A percentile compares a stretch with the other conserved stretches of the same genome.
These are phyloP conservation scores for Tachypleus tridentatus DNA, from an alignment of 1,140 invertebrate species.

Conservation along the genomic window DNA sequence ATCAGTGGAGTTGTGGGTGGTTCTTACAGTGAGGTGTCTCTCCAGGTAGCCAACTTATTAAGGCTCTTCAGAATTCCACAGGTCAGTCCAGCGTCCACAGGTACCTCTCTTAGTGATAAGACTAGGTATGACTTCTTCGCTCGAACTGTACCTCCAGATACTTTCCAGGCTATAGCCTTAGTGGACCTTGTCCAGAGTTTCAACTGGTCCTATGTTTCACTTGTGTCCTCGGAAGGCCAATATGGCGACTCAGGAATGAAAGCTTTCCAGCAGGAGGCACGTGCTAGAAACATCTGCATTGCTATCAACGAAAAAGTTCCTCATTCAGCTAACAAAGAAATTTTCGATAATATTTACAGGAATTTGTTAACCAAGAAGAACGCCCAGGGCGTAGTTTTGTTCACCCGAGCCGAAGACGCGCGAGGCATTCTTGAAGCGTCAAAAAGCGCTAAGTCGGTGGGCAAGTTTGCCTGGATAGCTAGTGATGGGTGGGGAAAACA, in stretches of 20 bases:
- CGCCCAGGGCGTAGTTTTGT: conserved; percentile 52
- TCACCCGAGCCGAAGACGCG: conserved; percentile 54
- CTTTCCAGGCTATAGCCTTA: conserved; percentile 43
- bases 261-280: conserved; percentile 53
- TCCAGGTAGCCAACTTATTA: conserved; percentile 54
- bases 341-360: conserved; percentile 48
- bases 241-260: conserved; percentile 48
- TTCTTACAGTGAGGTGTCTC: conserved; percentile 56
- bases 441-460: conserved; percentile 24
- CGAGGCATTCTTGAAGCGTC: conserved; percentile 36
- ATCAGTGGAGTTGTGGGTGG: conserved; percentile 48
- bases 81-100: conserved; percentile 45
- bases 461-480: conserved; percentile 44
- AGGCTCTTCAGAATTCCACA: conserved; percentile 46
- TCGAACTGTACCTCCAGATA: conserved; percentile 40
- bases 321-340: conserved; percentile 41
- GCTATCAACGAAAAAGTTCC: conserved; percentile 56
- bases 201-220: conserved; percentile 50
- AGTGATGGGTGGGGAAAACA: conserved; percentile 67
- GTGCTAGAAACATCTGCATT: conserved; percentile 55
- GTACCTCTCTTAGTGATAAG: conserved; percentile 46
- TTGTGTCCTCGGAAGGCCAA: conserved; percentile 49
- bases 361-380: conserved; percentile 46
- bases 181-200: conserved; percentile 43
- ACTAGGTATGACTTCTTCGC: conserved; percentile 47